phyloP scores from a whole-genome alignment of 2,888 invertebrate species.

The Polylopha cassiicola region DNA sequence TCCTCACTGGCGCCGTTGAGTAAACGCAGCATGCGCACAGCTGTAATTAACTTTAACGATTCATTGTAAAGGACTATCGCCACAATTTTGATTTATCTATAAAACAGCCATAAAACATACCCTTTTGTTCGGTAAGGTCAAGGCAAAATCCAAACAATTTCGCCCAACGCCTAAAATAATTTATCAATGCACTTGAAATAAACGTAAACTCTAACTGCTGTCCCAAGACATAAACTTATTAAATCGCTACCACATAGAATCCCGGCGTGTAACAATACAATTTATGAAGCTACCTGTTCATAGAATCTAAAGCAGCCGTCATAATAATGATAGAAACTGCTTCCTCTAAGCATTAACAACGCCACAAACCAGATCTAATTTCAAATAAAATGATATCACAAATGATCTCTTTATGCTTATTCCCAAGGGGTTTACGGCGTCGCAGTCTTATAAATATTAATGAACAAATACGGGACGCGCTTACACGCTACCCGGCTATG shows the following conservation, averaged over 20 bases:
- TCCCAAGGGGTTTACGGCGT: slow-evolving; percentile 18
- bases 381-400: slow-evolving; percentile 22
- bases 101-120: slow-evolving; percentile 38
- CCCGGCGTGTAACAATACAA: slow-evolving; percentile 11
- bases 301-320: slow-evolving; percentile 19
- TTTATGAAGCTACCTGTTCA: slow-evolving; percentile 13
- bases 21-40: slow-evolving; percentile 14
- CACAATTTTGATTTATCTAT: slow-evolving; percentile 47
- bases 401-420: slow-evolving; percentile 20
- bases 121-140: slow-evolving; percentile 52
- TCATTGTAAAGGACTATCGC: slow-evolving; percentile 41
- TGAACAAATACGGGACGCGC: slow-evolving; percentile 34
- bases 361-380: slow-evolving; percentile 17
- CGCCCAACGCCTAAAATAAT: slow-evolving; percentile 11
- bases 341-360: slow-evolving; percentile 23
- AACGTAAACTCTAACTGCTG: too few species aligned
- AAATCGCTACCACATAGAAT: slow-evolving; percentile 4
- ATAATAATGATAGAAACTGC: slow-evolving; percentile 22
- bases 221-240: slow-evolving; percentile 11
- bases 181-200: too few species aligned
- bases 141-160: slow-evolving; percentile 29
- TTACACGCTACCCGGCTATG: slow-evolving; percentile 23
- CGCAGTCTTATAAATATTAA: slow-evolving; percentile 37
- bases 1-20: slow-evolving; percentile 13
- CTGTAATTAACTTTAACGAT: slow-evolving; percentile 42